phyloP scores from a whole-genome alignment of 2,888 invertebrate genomes.

The Oligia strigilis region DNA sequence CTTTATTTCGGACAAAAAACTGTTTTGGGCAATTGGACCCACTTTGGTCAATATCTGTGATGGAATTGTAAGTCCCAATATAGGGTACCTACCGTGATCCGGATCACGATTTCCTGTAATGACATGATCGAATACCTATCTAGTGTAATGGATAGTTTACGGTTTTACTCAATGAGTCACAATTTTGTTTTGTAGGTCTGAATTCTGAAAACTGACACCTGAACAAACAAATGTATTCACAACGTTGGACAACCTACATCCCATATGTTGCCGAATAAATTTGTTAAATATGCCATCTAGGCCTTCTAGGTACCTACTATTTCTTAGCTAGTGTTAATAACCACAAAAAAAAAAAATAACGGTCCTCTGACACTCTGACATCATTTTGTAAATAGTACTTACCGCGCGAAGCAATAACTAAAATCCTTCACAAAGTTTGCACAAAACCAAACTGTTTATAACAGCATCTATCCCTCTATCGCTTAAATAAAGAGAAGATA shows the following conservation, averaged over 20 bases:
- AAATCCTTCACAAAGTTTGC: conserved; percentile 74
- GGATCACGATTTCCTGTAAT: conserved; percentile 45
- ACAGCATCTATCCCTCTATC: conserved; percentile 83
- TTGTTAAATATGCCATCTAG: conserved; percentile 5
- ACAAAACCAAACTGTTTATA: conserved; percentile 75
- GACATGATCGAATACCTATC: conserved; percentile 33
- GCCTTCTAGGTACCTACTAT: conserved; percentile 1
- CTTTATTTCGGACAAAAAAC: conserved; percentile 32
- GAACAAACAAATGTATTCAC: conserved; percentile 55
- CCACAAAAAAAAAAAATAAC: conserved; percentile 58
- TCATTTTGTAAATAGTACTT: conserved; percentile 65
- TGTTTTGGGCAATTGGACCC: conserved; percentile 21
- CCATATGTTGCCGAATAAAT: conserved; percentile 24
- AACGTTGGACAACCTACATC: conserved; percentile 30
- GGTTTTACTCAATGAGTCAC: conserved; percentile 59
- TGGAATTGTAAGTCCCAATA: conserved; percentile 26
- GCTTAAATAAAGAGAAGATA: conserved; percentile 85
- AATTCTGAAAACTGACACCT: conserved; percentile 54
- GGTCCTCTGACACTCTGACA: conserved; percentile 55
- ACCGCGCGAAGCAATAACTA: conserved; percentile 71
- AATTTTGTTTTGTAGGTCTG: conserved; percentile 42
- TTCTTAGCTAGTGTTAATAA: conserved; percentile 28
- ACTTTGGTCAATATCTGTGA: conserved; percentile 29
- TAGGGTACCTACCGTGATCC: conserved; percentile 38
- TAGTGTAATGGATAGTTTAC: conserved; percentile 36